A percentile compares a stretch with the other conserved stretches of the same genome.
phyloP scores from a whole-genome alignment of 37 sponge, comb jelly and placozoan genomes.

The Axinella damicornis region DNA sequence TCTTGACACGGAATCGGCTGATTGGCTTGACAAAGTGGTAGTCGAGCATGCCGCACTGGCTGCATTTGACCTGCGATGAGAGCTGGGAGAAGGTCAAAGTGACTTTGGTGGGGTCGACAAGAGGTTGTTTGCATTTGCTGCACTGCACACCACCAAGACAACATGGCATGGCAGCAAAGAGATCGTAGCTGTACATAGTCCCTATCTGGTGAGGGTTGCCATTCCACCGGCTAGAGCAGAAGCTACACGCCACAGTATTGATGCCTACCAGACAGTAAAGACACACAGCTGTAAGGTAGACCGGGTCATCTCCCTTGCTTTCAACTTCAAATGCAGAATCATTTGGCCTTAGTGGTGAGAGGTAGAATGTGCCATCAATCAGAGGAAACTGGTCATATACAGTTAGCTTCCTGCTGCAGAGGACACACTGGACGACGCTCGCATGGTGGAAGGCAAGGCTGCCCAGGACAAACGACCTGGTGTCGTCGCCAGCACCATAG shows the following conservation, averaged over 20 bases:
- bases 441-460: slow-evolving; percentile 76
- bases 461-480: slow-evolving; percentile 81
- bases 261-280: slow-evolving; percentile 78
- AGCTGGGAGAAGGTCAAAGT: slow-evolving; percentile 78
- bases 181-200: slow-evolving; percentile 92
- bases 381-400: slow-evolving; percentile 96
- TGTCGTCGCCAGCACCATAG: slow-evolving; percentile 90
- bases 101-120: slow-evolving; percentile 54
- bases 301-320: slow-evolving; percentile 59
- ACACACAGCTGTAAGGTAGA: slow-evolving; percentile 86
- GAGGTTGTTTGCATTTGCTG: slow-evolving; percentile 73
- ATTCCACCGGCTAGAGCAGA: slow-evolving; percentile 83
- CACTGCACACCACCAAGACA: slow-evolving; percentile 77
- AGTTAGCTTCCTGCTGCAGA: slow-evolving; percentile 68
- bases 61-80: slow-evolving; percentile 73
- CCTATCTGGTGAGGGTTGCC: slow-evolving; percentile 91
- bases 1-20: slow-evolving; percentile 42
- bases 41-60: slow-evolving; percentile 74
- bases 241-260: slow-evolving; percentile 73
- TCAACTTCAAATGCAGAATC: slow-evolving; percentile 72
- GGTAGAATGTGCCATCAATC: slow-evolving; percentile 89
- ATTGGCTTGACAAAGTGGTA: slow-evolving; percentile 90
- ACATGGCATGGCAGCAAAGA: slow-evolving; percentile 91
- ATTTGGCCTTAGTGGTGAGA: slow-evolving; percentile 67
- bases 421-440: slow-evolving; percentile 79